These are phyloP conservation scores for Plebejus argus DNA, from an alignment of 2,888 invertebrate species.

Conservation along the genomic window DNA sequence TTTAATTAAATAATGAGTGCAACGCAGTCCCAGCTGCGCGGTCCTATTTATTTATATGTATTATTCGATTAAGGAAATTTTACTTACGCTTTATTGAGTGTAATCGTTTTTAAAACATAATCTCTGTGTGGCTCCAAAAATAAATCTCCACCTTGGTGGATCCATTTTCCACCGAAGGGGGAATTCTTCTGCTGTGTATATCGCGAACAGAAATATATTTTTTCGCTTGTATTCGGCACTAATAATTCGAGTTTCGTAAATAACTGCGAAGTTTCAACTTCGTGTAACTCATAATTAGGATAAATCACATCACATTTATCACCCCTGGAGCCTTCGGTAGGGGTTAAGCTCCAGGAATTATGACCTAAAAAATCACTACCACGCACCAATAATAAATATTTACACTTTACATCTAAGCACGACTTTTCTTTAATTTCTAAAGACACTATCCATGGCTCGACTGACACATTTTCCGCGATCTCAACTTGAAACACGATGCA, in stretches of 20 bases:
- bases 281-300: conserved; percentile 66
- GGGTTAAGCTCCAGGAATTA: conserved; percentile 69
- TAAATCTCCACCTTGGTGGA: conserved; percentile 75
- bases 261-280: conserved; percentile 59
- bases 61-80: not conserved
- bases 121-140: conserved; percentile 60
- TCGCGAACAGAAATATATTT: conserved; percentile 65
- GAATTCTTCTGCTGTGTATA: conserved; percentile 52
- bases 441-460: conserved; percentile 48
- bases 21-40: not conserved
- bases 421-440: conserved; percentile 47
- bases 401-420: conserved; percentile 56
- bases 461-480: conserved; percentile 42
- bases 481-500: conserved; percentile 58
- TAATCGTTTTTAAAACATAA: conserved; percentile 29
- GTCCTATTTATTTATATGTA: not conserved
- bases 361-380: conserved; percentile 71
- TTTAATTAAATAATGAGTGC: conserved; percentile 5
- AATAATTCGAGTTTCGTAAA: conserved; percentile 55
- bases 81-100: conserved; percentile 30
- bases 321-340: conserved; percentile 56
- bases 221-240: conserved; percentile 54
- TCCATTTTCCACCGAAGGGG: conserved; percentile 67
- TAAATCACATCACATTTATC: conserved; percentile 60
- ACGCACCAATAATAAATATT: conserved; percentile 70